Evolutionary conservation across 2,113 vertebrate species (phyloP).

Genomic region (Cettia cetti): DNA sequence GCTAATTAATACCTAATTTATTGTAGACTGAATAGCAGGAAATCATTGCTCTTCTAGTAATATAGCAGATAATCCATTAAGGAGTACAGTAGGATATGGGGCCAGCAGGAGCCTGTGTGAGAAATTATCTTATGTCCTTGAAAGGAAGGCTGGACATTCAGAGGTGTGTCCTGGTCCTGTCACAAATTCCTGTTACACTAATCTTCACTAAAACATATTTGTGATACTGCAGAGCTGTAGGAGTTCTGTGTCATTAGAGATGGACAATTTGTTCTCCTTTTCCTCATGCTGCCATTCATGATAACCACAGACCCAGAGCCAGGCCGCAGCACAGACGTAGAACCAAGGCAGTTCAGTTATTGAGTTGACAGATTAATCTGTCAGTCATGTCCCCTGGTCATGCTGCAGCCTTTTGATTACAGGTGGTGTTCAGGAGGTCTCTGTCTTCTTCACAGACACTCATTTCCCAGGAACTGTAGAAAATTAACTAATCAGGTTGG

Average conservation of each 20-base stretch:
- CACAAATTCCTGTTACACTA: not conserved
- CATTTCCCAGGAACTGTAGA: not conserved
- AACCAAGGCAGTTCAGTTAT: not conserved
- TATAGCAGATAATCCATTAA: not conserved
- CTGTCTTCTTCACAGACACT: not conserved
- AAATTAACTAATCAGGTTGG: not conserved
- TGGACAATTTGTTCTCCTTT: not conserved
- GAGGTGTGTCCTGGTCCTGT: not conserved
- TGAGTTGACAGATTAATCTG: not conserved
- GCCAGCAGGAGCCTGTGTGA: not conserved
- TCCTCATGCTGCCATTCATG: not conserved
- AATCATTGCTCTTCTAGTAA: not conserved
- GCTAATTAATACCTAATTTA: not conserved
- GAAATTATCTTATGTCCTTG: not conserved
- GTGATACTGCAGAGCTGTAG: not conserved
- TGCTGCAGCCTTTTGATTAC: not conserved
- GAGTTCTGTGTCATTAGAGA: not conserved
- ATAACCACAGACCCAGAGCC: not conserved
- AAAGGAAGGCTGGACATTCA: not conserved
- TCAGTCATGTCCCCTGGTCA: not conserved
- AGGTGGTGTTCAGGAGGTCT: not conserved
- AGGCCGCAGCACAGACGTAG: not conserved
- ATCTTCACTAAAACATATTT: not conserved
- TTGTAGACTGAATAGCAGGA: not conserved
- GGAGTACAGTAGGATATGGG: not conserved